These are phyloP conservation scores for Rhincodon typus DNA, from an alignment of 2,797 vertebrate species.

Conservation along the genomic window DNA sequence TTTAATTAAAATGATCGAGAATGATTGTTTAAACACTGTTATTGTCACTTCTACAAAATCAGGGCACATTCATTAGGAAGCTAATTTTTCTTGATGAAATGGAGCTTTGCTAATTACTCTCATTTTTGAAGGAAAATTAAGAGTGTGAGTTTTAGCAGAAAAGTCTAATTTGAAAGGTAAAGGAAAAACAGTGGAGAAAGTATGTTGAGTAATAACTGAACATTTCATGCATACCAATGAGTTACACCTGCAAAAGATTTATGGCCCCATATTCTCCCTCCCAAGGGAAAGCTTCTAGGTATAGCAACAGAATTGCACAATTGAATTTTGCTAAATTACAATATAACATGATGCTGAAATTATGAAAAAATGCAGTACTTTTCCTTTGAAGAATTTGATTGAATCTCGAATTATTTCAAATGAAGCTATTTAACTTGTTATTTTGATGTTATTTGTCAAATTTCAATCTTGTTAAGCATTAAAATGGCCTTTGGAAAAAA, in stretches of 20 bases:
- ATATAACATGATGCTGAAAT: background rate
- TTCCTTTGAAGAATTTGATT: background rate
- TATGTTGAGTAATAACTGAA: background rate
- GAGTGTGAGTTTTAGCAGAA: background rate
- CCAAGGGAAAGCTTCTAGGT: background rate
- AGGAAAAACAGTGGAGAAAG: background rate
- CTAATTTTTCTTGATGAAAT: slow-evolving; percentile 33
- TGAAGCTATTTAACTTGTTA: background rate
- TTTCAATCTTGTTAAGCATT: background rate
- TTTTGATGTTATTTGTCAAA: background rate
- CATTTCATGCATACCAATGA: background rate
- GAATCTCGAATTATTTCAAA: background rate
- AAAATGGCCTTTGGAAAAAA: background rate
- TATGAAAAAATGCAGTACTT: background rate
- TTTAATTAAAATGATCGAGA: slow-evolving; percentile 20
- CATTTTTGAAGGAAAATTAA: slow-evolving; percentile 28
- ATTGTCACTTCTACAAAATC: slow-evolving; percentile 34
- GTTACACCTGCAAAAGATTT: background rate
- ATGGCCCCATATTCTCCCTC: background rate
- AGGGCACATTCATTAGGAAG: slow-evolving; percentile 23
- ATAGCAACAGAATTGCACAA: background rate
- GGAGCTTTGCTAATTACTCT: background rate
- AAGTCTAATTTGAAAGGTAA: background rate
- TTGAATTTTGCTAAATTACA: background rate
- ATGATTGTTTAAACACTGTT: slow-evolving; percentile 2